phyloP scores from a whole-genome alignment of 1,140 invertebrate species.

The Trichoplusia ni region DNA sequence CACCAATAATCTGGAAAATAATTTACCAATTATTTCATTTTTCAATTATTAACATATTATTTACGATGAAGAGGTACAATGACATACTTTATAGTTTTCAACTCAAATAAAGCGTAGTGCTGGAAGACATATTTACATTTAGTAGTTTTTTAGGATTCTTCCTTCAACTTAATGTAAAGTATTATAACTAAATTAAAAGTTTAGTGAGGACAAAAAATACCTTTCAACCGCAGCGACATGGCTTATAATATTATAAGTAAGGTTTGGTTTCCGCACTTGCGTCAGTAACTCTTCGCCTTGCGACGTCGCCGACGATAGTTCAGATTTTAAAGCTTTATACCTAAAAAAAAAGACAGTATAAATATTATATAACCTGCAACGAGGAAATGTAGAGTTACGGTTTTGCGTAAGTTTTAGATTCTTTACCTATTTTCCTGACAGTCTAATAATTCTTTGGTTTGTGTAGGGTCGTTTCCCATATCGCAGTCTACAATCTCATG shows the following conservation, averaged over 20 bases:
- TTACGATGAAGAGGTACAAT: too few species aligned
- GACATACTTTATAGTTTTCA: too few species aligned
- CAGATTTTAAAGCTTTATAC: slow-evolving; percentile 84
- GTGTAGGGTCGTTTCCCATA: slow-evolving; percentile 80
- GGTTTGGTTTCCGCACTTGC: slow-evolving; percentile 83
- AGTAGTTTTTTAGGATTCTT: too few species aligned
- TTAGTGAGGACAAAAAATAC: slow-evolving; percentile 70
- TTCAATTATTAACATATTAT: too few species aligned
- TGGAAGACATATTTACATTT: too few species aligned
- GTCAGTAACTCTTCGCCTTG: slow-evolving; percentile 92
- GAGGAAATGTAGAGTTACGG: not conserved
- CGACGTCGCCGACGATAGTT: slow-evolving; percentile 89
- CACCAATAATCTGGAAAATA: slow-evolving; percentile 88
- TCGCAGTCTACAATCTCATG: slow-evolving; percentile 88
- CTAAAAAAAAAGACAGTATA: slow-evolving; percentile 36
- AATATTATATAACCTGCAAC: not conserved
- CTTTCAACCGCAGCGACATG: slow-evolving; percentile 96
- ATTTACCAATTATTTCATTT: not conserved
- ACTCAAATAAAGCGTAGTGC: too few species aligned
- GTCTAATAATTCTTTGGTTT: slow-evolving; percentile 82
- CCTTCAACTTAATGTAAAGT: too few species aligned
- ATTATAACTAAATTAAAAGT: not conserved
- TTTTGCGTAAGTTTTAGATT: not conserved
- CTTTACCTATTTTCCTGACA: slow-evolving; percentile 78
- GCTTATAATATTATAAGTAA: slow-evolving; percentile 87